Base-by-base conservation (phyloP, 2,888 invertebrate genomes). In the Shargacucullia verbasci region DNA sequence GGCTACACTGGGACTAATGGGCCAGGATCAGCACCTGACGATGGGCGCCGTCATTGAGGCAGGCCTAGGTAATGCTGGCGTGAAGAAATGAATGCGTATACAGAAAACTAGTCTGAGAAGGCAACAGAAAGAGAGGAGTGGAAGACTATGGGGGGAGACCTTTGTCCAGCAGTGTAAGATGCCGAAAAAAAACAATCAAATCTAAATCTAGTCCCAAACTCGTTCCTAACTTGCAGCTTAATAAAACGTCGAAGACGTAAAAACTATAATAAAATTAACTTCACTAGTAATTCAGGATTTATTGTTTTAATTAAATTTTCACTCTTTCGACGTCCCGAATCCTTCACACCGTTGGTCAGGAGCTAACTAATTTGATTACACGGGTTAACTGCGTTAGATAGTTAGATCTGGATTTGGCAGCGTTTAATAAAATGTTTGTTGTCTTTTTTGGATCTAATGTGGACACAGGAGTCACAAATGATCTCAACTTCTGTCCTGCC, bases 251-350 rank as follows among this genome's bases (percentile, higher is more conserved):
- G 10, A 25, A 44, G 14, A 37, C n/a, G 12, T 48, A 40, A 48
- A 47, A 48, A 31, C 27, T 10, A 43, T 34, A 12, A 27, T 40
- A 40, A 54, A 54, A 40, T 45, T 33, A 43, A 35, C 20, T 48
- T 47, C 40, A 55, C 59, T 61, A 58, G 47, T 62, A 50, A 57
- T 62, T 34, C 44, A 8, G 10, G 48, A 40, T 34, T 55, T 54
- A 72, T 62, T 52, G 50, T 52, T 57, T 68, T 62, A 68, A 61
- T 61, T 61, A 37, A 62, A 62, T 70, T 37, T 57, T 50, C 35
- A 48, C 52, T 55, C 58, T 52, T 68, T 49, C 50, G 13, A 33
- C 43, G 15, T 31, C 52, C 20, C 20, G 46, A 14, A 13, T 49
- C 54, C 59, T 59, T 64, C 40, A 55, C 54, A 46, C 63, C 20